These are phyloP conservation scores for Augochlorella aurata DNA, from an alignment of 2,888 invertebrate species.

Conservation along the genomic window DNA sequence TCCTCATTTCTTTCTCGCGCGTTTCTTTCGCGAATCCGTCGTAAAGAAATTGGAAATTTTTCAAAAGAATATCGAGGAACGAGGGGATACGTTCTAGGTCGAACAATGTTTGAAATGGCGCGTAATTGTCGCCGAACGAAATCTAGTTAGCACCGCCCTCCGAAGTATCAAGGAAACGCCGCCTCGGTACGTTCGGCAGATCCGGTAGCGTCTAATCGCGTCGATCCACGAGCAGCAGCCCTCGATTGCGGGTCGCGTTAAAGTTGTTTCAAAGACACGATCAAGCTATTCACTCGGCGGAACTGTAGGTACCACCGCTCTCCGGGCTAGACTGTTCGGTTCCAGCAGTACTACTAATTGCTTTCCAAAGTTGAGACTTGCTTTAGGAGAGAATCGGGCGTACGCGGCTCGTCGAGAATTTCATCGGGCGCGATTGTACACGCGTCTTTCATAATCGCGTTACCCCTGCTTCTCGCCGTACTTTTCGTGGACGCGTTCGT, in stretches of 20 bases:
- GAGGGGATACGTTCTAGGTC: too few relatives aligned
- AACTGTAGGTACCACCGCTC: conserved; percentile 56
- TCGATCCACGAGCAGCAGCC: conserved; percentile 24
- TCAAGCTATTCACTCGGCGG: conserved; percentile 71
- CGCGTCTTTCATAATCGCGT: not conserved
- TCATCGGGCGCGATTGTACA: not conserved
- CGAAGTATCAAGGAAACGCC: not conserved
- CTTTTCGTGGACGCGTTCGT: not conserved
- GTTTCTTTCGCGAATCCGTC: too few relatives aligned
- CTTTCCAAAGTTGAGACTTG: conserved; percentile 72
- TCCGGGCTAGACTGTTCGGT: conserved; percentile 36
- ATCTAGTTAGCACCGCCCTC: conserved; percentile 25
- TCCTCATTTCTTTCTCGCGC: not conserved
- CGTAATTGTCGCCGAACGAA: conserved; percentile 4
- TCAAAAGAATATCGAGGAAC: not conserved
- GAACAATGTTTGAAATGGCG: conserved; percentile 9
- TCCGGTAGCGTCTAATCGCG: conserved; percentile 16
- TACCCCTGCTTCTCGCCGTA: not conserved
- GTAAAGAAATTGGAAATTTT: not conserved
- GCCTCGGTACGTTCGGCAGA: conserved; percentile 2
- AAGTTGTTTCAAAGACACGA: conserved; percentile 71
- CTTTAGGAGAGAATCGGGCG: conserved; percentile 21
- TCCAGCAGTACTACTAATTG: conserved; percentile 67
- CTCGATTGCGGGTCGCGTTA: conserved; percentile 59
- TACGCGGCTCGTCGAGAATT: not conserved